Base-by-base conservation (phyloP, 2,888 invertebrate species). In the Microdon myrmicae region DNA sequence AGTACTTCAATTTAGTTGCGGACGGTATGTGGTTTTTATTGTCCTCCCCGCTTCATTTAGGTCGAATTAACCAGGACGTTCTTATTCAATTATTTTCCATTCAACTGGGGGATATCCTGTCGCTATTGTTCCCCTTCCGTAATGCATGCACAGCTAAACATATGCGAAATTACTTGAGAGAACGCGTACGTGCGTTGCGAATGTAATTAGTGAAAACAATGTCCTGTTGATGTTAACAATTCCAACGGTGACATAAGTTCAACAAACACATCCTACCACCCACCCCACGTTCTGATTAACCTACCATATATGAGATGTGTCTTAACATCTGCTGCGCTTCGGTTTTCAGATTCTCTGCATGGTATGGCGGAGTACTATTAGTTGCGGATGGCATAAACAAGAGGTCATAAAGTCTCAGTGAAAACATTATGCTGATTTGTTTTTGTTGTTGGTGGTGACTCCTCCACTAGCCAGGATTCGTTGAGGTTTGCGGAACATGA, bases 51-150 rank as follows among this genome's bases (percentile, higher is more conserved):
- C 47, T 58, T 47, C 53, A 64, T 64, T 58, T 64, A 58, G 53
- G 41, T 53, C 41, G 41, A 47, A 58, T 64, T 53, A 58, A 51
- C 39, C 39, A 26, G 45, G 56, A 58, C 58, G 53, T 58, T 47
- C 64, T 53, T 47, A 64, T 64, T 58, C 64, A 64, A 64, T 64
- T 64, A 64, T 53, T 53, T 64, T 38, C 64, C 32, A 56, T 61
- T 56, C 61, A 56, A 13, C 28, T 6, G 19, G 13, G 12, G 43
- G 28, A 55, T 45, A 55, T 56, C 61, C 64, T 58, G 58, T 37
- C 39, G 12, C 37, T 43, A 43, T 51, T 23, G 49, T 61, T 44
- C 26, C 35, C 49, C 49, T 56, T 56, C 41, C 39, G 39, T 39
- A 45, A 56, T 56, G 55, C 49, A 45, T 39, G 23, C 47, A 53